Conservation (phyloP, 1,140 invertebrate genomes). For the Triops cancriformis region DNA sequence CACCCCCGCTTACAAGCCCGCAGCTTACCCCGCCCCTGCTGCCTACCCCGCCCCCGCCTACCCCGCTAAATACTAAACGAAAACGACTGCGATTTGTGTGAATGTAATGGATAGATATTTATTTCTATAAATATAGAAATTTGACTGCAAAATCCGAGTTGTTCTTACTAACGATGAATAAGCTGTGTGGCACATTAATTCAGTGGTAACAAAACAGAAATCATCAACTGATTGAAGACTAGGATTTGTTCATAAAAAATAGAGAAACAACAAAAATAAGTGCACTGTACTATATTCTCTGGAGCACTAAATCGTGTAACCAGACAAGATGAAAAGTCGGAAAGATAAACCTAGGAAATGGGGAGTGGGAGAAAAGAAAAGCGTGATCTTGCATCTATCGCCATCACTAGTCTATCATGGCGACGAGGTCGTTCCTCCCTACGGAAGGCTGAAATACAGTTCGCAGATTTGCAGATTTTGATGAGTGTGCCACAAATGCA, state of each 20-base stretch:
- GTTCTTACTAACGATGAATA: too few relatives aligned
- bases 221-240: too few relatives aligned
- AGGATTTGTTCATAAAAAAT: too few relatives aligned
- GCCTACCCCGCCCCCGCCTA: not conserved
- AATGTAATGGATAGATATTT: not conserved
- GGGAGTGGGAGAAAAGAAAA: not conserved
- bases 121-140: not conserved
- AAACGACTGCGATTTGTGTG: not conserved
- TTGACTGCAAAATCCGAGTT: too few relatives aligned
- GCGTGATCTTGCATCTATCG: not conserved
- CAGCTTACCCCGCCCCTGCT: not conserved
- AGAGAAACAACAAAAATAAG: too few relatives aligned
- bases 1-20: constrained; percentile 15
- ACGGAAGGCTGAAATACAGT: not conserved
- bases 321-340: too few relatives aligned
- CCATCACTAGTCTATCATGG: not conserved
- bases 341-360: not conserved
- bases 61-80: constrained; percentile 14
- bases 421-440: too few relatives aligned
- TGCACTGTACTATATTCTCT: too few relatives aligned
- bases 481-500: not conserved
- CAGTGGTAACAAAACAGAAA: too few relatives aligned
- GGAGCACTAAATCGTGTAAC: too few relatives aligned
- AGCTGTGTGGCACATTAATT: too few relatives aligned
- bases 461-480: not conserved